Base-by-base conservation (phyloP, 2,888 invertebrate species). In the Galerucella pusilla region DNA sequence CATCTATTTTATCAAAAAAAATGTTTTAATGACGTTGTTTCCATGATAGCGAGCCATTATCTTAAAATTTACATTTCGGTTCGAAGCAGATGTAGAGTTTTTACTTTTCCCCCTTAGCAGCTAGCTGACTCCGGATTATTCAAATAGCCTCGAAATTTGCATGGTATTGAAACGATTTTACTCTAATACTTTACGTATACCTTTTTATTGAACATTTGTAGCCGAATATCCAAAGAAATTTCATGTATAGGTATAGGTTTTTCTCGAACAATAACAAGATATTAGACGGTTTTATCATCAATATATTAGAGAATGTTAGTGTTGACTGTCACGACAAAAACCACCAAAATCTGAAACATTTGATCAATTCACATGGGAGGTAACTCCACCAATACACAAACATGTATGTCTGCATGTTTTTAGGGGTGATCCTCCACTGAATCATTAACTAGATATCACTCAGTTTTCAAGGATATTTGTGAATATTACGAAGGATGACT, bases 31-130 rank as follows among this genome's bases (percentile, higher is more conserved):
- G 75, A 77, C 73, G 75, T 68, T 74, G 71, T 68, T 78, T 72
- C 70, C 72, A 69, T 77, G 74, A 74, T 75, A 73, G 75, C 60
- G 63, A 28, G 68, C 77, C 77, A 77, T 78, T 77, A 78, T 78
- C 77, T 77, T 72, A 11, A 60, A 77, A 78, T 78, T 77, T 78
- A 77, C 76, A 78, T 78, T 78, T 75, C 72, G 75, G 73, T 77
- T 77, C 75, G 35, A 71, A 76, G 74, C 77, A 77, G 78, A 78
- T 78, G 78, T 77, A 77, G 69, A 74, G 63, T 73, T 75, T 57
- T 75, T 49, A 49, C 68, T 68, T 61, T 59, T 54, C 65, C 77
- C 72, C 71, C 72, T 75, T 71, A 42, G 63, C 49, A 60, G 70
- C 75, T 73, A 71, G 72, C 77, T 69, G 71, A 73, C 65, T 68